Percentiles rank a stretch among this genome's conserved stretches.
These are phyloP conservation scores for Muscicapa adusta DNA, from an alignment of 2,113 vertebrate species.

Conservation along the genomic window DNA sequence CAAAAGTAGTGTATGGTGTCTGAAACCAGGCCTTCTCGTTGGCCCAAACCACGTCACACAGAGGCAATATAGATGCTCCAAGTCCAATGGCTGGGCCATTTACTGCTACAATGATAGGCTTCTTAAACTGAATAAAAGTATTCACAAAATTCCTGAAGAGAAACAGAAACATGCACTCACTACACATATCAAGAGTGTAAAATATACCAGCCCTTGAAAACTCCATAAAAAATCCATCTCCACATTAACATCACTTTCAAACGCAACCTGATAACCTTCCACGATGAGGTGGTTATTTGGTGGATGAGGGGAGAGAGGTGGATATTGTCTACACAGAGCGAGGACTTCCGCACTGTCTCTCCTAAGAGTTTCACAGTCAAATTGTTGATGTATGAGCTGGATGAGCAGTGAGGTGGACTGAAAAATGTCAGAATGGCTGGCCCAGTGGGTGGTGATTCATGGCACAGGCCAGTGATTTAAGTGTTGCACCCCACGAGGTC, in stretches of 20 bases:
- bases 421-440: background rate
- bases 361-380: background rate
- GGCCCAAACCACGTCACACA: constrained; percentile 98
- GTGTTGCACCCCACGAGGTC: background rate
- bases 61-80: constrained; percentile 91
- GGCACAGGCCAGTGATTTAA: background rate
- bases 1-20: constrained; percentile 91
- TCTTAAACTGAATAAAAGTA: constrained; percentile 98
- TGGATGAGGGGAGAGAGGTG: background rate
- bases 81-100: constrained; percentile 94
- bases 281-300: background rate
- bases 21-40: constrained; percentile 99
- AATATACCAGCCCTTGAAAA: background rate
- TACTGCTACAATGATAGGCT: constrained; percentile 95
- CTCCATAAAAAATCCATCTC: background rate
- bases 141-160: constrained; percentile 91
- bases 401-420: background rate
- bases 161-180: constrained; percentile 59
- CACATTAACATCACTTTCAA: background rate
- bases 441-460: background rate
- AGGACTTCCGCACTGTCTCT: background rate
- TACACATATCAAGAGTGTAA: constrained; percentile 11
- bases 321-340: background rate
- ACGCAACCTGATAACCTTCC: background rate
- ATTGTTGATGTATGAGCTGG: background rate